Percentiles rank a stretch among this genome's conserved stretches.
Evolutionary conservation across 2,797 vertebrate genomes (phyloP).

Genomic region (Stomatorhinus walkeri): DNA sequence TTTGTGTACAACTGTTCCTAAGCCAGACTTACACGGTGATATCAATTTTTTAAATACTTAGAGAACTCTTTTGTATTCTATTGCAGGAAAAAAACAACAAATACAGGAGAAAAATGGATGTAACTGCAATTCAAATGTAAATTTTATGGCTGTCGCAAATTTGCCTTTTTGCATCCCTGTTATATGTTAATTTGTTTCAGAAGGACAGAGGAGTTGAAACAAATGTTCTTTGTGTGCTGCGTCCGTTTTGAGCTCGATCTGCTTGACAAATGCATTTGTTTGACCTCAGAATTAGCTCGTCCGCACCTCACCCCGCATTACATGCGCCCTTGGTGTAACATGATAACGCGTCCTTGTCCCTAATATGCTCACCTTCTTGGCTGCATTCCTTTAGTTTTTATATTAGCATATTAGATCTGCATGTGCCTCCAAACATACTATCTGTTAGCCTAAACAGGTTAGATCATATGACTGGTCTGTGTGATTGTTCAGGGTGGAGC

Average conservation of each 20-base stretch:
- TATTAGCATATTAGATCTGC: background rate
- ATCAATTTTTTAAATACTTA: background rate
- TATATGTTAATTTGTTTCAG: background rate
- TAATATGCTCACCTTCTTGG: background rate
- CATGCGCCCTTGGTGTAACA: background rate
- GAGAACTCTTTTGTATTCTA: background rate
- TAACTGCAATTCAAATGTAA: background rate
- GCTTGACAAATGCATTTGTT: background rate
- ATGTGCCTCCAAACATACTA: background rate
- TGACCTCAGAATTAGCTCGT: background rate
- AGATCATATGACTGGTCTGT: background rate
- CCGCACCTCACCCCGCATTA: background rate
- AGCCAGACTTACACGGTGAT: background rate
- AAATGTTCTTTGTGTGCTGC: background rate
- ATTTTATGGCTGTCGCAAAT: background rate
- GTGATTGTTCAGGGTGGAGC: slow-evolving; percentile 27
- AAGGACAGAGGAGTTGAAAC: background rate
- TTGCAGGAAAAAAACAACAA: background rate
- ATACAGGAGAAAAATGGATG: background rate
- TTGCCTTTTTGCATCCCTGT: background rate
- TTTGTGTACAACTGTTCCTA: background rate
- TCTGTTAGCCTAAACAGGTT: background rate
- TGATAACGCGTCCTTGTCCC: background rate
- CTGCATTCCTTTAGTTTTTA: background rate
- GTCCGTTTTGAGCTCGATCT: background rate